phyloP scores from a whole-genome alignment of 2,113 vertebrate species.

The Damaliscus lunatus region DNA sequence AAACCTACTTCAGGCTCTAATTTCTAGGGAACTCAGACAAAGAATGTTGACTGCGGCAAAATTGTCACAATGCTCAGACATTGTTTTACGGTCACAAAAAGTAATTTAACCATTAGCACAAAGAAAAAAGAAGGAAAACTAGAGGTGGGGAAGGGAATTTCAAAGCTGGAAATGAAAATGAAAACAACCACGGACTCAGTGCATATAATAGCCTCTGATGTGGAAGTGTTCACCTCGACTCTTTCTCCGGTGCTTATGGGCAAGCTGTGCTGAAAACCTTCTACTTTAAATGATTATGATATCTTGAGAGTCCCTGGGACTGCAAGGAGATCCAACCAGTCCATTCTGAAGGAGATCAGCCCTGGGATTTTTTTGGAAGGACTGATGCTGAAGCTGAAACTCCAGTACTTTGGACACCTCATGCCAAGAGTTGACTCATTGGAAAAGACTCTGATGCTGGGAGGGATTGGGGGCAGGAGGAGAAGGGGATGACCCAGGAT shows the following conservation, averaged over 20 bases:
- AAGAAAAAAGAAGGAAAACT: not conserved
- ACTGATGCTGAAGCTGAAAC: too few relatives aligned
- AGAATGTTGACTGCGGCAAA: not conserved
- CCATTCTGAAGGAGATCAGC: too few relatives aligned
- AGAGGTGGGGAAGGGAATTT: not conserved
- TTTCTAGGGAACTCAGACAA: not conserved
- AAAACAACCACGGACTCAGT: not conserved
- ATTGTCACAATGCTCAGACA: not conserved
- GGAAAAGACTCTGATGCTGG: too few relatives aligned
- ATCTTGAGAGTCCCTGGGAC: not conserved
- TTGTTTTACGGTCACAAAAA: not conserved
- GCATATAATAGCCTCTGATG: not conserved
- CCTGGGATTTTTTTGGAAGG: too few relatives aligned
- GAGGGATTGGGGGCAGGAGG: too few relatives aligned
- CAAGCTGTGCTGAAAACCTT: not conserved
- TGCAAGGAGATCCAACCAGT: too few relatives aligned
- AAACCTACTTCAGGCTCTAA: not conserved
- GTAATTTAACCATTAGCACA: slow-evolving; percentile 6
- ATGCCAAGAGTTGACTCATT: too few relatives aligned
- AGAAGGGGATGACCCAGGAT: too few relatives aligned
- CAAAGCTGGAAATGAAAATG: not conserved
- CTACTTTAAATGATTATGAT: not conserved
- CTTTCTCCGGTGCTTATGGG: not conserved
- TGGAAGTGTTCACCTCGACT: not conserved
- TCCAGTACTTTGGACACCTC: too few relatives aligned